These are phyloP conservation scores for mouse (Mus musculus) DNA, from an alignment of 2,113 vertebrate genomes.

Conservation along the genomic window GRCm39 chr5:141067001-141067500, in stretches of 20 bases:
- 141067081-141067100: not conserved
- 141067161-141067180: not conserved
- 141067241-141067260: no score
- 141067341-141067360: not conserved
- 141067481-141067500: slow-evolving; percentile 26
- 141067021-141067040: no score
- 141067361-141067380: not conserved
- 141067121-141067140: not conserved
- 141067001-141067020: not conserved
- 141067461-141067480: not conserved
- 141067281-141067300: not conserved
- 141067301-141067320: no score
- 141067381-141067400: not conserved
- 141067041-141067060: not conserved
- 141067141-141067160: not conserved
- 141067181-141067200: no score
- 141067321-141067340: not conserved
- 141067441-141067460: not conserved
- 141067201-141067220: not conserved
- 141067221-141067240: not conserved
- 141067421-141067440: not conserved
- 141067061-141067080: no score
- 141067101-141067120: not conserved
- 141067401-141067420: not conserved
- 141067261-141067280: not conserved